These are phyloP conservation scores for Mellivora capensis DNA, from an alignment of 2,113 vertebrate species.

Conservation along the genomic window DNA sequence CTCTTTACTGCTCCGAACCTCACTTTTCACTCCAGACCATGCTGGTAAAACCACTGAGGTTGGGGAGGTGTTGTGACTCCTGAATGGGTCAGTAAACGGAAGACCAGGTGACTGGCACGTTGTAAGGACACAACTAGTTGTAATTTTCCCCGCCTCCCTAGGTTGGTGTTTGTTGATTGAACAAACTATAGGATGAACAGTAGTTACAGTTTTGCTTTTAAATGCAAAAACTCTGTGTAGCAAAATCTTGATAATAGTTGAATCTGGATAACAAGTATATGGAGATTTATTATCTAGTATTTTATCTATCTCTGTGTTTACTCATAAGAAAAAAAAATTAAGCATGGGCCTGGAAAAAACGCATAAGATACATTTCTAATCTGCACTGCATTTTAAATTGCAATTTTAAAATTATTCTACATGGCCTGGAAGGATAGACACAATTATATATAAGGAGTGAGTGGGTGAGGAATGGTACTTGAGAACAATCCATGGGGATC, in stretches of 20 bases:
- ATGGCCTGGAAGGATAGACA: background rate
- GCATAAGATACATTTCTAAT: background rate
- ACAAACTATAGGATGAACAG: background rate
- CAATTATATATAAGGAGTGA: background rate
- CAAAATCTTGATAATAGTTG: slow-evolving; percentile 1
- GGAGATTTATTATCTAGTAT: background rate
- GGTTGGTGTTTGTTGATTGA: background rate
- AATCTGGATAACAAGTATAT: background rate
- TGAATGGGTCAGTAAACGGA: no score
- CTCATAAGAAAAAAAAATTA: background rate
- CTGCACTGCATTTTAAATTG: slow-evolving; percentile 16
- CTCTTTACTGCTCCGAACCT: background rate
- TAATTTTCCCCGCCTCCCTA: background rate
- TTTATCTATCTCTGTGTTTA: slow-evolving; percentile 16
- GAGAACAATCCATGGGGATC: background rate
- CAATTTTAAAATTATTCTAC: background rate
- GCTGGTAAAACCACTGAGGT: background rate
- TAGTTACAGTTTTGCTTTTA: background rate
- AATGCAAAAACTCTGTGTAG: background rate
- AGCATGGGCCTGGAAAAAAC: background rate
- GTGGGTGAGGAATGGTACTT: background rate
- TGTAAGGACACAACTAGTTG: background rate
- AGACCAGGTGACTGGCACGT: background rate
- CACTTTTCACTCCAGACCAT: background rate
- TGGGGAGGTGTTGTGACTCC: background rate